Conservation (phyloP, 2,888 invertebrate genomes). For the Nemapogon koenigi region DNA sequence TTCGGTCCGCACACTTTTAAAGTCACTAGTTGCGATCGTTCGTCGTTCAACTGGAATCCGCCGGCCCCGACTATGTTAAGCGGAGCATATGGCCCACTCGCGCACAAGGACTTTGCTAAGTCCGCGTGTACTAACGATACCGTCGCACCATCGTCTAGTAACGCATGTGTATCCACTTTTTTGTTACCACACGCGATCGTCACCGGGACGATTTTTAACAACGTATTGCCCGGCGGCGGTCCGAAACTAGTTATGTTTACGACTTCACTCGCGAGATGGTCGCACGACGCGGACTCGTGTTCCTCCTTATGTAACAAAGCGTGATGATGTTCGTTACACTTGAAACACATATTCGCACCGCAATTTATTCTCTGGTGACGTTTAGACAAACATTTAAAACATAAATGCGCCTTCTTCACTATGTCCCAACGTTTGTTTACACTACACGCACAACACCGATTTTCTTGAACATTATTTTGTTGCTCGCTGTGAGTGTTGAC, state of each 20-base stretch:
- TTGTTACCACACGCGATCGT: neutral
- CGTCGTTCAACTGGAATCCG: neutral
- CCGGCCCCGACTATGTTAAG: neutral
- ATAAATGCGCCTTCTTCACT: neutral
- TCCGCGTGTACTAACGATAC: neutral
- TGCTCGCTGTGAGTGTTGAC: too few species aligned
- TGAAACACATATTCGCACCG: neutral
- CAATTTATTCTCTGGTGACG: neutral
- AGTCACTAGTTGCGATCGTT: neutral
- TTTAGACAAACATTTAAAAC: neutral
- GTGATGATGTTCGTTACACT: neutral
- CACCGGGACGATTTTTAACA: neutral
- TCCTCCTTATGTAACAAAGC: neutral
- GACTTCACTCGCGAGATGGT: neutral
- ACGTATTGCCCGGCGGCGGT: neutral
- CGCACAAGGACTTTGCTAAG: neutral
- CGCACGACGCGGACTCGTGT: neutral
- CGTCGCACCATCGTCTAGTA: neutral
- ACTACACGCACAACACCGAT: too few species aligned
- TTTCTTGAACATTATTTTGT: too few species aligned
- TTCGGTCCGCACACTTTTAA: neutral
- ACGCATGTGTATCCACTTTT: neutral
- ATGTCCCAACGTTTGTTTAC: neutral
- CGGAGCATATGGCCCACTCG: neutral
- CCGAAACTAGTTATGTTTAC: neutral